Conservation (phyloP, 2,888 invertebrate species). For the Cinara cedri region DNA sequence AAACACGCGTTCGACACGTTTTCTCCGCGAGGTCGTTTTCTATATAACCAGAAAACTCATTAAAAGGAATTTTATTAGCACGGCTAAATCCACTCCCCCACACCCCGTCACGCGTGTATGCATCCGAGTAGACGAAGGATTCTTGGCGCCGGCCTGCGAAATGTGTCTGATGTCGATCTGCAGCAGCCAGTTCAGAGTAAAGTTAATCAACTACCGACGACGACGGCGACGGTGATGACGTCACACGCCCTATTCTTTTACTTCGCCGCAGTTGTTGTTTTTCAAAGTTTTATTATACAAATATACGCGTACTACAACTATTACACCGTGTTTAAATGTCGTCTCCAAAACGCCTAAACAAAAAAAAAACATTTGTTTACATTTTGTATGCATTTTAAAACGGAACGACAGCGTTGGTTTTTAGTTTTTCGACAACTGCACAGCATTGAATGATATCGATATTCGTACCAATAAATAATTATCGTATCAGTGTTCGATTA, state of each 20-base stretch:
- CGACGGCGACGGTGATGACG: not conserved
- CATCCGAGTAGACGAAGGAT: not conserved
- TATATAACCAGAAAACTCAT: conserved; percentile 33
- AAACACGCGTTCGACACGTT: conserved; percentile 42
- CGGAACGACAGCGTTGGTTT: too few species aligned
- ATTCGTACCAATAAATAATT: too few species aligned
- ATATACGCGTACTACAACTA: not conserved
- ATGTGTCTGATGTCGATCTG: conserved; percentile 46
- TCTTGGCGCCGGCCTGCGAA: conserved; percentile 44
- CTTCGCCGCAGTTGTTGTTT: too few species aligned
- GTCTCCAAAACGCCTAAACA: not conserved
- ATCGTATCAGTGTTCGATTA: too few species aligned
- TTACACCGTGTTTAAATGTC: not conserved
- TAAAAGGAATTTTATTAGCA: conserved; percentile 47
- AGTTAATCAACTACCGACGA: conserved; percentile 38
- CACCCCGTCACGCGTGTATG: not conserved
- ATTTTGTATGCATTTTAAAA: not conserved
- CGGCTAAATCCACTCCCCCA: not conserved
- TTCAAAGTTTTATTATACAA: too few species aligned
- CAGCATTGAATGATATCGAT: too few species aligned
- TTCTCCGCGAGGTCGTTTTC: conserved; percentile 31
- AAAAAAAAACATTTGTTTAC: conserved; percentile 4
- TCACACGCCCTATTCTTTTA: conserved; percentile 5
- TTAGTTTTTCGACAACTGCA: too few species aligned
- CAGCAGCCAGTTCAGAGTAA: not conserved